Percentiles rank a stretch among this genome's conserved stretches.
phyloP scores from a whole-genome alignment of 2,888 invertebrate genomes.

The Unio pictorum region DNA sequence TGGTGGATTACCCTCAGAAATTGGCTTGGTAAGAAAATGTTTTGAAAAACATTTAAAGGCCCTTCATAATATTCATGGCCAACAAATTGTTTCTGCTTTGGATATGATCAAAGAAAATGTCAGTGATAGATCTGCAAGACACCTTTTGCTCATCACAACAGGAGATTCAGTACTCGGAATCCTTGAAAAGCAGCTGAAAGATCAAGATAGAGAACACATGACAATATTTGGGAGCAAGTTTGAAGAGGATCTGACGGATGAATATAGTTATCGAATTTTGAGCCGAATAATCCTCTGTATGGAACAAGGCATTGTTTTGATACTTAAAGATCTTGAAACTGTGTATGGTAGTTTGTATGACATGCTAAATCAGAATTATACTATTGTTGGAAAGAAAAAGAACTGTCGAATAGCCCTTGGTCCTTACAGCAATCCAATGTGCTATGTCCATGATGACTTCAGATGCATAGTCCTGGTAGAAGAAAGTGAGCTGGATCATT shows the following conservation, averaged over 20 bases:
- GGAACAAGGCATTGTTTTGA: slow-evolving; percentile 48
- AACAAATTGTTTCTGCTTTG: slow-evolving; percentile 9
- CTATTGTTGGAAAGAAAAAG: slow-evolving; percentile 41
- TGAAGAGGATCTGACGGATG: slow-evolving; percentile 52
- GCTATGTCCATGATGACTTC: slow-evolving; percentile 49
- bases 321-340: slow-evolving; percentile 47
- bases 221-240: slow-evolving; percentile 54
- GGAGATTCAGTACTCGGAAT: slow-evolving; percentile 43
- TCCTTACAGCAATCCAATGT: slow-evolving; percentile 50
- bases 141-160: slow-evolving; percentile 43
- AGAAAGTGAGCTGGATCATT: slow-evolving; percentile 33
- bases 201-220: slow-evolving; percentile 23
- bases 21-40: too few species aligned
- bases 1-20: too few species aligned
- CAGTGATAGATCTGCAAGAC: slow-evolving; percentile 35
- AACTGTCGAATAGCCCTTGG: slow-evolving; percentile 50
- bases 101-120: slow-evolving; percentile 42
- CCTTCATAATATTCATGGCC: too few species aligned
- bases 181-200: slow-evolving; percentile 27
- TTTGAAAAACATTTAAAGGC: too few species aligned
- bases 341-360: slow-evolving; percentile 55
- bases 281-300: slow-evolving; percentile 54
- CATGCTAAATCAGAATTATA: slow-evolving; percentile 57
- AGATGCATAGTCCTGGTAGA: slow-evolving; percentile 51
- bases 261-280: slow-evolving; percentile 48